These are phyloP conservation scores for Hippocampus barbouri DNA, from an alignment of 2,113 vertebrate genomes.

Conservation along the genomic window DNA sequence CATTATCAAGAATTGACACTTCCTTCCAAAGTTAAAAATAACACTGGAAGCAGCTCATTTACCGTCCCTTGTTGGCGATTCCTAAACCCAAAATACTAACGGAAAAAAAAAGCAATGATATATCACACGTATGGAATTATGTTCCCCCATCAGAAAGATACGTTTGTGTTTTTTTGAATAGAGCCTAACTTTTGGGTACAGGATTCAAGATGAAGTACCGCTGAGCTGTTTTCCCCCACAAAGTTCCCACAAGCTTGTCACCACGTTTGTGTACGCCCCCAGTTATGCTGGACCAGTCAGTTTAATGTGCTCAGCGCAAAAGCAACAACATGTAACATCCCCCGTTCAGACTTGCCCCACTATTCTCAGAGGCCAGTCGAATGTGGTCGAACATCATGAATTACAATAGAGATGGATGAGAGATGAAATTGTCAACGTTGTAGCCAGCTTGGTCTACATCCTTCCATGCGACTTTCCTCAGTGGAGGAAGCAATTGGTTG, in stretches of 20 bases:
- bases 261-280: neutral
- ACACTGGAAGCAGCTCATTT: neutral
- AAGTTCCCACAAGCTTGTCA: constrained; percentile 3
- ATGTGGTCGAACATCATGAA: neutral
- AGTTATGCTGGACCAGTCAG: no score
- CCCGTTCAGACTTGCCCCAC: neutral
- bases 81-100: neutral
- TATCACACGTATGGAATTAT: neutral
- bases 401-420: neutral
- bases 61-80: neutral
- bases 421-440: neutral
- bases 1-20: constrained; percentile 28
- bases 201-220: no score
- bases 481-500: constrained; percentile 29
- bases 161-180: no score
- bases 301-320: no score
- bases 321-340: no score
- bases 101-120: constrained; percentile 4
- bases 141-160: no score
- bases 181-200: no score
- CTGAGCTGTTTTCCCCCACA: no score
- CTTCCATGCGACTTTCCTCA: constrained; percentile 12
- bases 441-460: neutral
- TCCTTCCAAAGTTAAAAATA: constrained; percentile 9
- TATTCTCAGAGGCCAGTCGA: neutral